A percentile compares a stretch with the other conserved stretches of the same genome.
phyloP scores from a whole-genome alignment of 2,113 vertebrate species.

The Manacus vitellinus region DNA sequence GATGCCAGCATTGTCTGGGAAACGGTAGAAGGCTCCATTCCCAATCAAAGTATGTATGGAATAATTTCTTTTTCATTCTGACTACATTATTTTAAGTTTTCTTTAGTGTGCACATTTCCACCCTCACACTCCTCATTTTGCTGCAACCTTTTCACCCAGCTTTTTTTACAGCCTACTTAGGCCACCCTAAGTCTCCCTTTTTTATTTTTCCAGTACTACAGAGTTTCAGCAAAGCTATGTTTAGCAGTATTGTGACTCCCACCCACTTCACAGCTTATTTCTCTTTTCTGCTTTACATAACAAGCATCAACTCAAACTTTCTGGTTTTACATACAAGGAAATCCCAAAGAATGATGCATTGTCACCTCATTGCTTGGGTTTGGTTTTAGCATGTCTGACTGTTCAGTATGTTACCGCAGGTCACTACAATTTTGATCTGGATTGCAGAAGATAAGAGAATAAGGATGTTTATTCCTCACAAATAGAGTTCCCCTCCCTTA shows the following conservation, averaged over 20 bases:
- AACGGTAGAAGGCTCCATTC: neutral
- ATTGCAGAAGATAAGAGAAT: neutral
- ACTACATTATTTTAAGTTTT: neutral
- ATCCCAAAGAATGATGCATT: neutral
- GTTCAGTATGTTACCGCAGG: neutral
- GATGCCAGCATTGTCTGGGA: conserved; percentile 60
- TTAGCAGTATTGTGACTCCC: neutral
- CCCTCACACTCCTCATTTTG: neutral
- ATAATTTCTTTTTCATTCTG: neutral
- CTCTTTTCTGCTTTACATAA: neutral
- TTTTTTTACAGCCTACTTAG: neutral
- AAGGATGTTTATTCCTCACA: neutral
- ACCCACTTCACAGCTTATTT: neutral
- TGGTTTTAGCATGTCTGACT: neutral
- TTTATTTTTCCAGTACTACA: neutral
- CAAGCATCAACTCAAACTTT: neutral
- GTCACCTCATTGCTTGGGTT: neutral
- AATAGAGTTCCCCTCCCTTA: neutral
- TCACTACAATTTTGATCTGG: neutral
- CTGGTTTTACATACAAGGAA: neutral
- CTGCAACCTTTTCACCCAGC: neutral
- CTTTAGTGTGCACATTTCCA: neutral
- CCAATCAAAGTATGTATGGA: neutral
- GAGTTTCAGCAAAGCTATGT: neutral
- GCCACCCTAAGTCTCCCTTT: neutral